phyloP scores from a whole-genome alignment of 92 coral and sea anemone genomes.

The Parazoanthus swiftii region DNA sequence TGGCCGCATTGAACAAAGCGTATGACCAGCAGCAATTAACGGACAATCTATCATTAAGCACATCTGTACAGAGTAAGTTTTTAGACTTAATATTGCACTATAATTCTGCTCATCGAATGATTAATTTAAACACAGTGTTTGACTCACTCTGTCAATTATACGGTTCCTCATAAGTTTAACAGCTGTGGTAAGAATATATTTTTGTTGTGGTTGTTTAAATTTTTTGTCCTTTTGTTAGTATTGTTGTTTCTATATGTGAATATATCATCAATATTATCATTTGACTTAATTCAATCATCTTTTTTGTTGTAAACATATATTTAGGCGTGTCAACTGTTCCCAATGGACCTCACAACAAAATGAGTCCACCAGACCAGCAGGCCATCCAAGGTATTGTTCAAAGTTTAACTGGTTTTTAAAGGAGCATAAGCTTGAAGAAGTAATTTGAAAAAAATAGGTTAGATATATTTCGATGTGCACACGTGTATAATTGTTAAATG shows the following conservation, averaged over 20 bases:
- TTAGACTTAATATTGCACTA: too few relatives aligned
- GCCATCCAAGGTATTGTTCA: neutral
- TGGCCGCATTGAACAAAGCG: neutral
- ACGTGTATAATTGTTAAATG: too few relatives aligned
- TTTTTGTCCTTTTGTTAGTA: too few relatives aligned
- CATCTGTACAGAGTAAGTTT: constrained; percentile 12
- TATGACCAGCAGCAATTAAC: neutral
- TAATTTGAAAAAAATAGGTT: neutral
- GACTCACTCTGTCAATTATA: too few relatives aligned
- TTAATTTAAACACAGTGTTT: too few relatives aligned
- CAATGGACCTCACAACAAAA: neutral
- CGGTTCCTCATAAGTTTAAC: too few relatives aligned
- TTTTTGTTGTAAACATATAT: neutral
- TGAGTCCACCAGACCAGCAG: neutral
- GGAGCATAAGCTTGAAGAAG: neutral
- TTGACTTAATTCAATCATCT: too few relatives aligned
- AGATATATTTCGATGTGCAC: too few relatives aligned
- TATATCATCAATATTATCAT: neutral
- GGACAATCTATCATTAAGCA: neutral
- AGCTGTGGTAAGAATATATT: too few relatives aligned
- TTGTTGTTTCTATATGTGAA: neutral
- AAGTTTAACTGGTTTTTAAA: neutral
- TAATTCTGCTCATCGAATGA: neutral
- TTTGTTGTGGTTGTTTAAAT: too few relatives aligned
- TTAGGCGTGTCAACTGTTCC: neutral